Percentiles rank a stretch among this genome's conserved stretches.
Conservation (phyloP, 2,113 vertebrate genomes). For the Aspiorhynchus laticeps region DNA sequence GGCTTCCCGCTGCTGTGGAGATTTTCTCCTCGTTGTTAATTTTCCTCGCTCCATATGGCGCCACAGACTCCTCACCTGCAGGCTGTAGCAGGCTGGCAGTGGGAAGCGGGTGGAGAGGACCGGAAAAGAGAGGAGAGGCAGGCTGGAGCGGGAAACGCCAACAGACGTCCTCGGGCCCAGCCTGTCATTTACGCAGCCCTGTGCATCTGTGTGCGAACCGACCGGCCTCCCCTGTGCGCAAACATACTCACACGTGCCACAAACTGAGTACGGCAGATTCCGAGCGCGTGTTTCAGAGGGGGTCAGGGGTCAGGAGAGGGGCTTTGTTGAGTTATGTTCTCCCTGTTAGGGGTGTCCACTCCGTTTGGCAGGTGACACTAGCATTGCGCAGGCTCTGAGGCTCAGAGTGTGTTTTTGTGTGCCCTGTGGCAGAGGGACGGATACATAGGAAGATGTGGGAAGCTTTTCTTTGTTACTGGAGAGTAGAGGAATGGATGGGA, state of each 20-base stretch:
- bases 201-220: constrained; percentile 90
- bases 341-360: constrained; percentile 27
- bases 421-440: constrained; percentile 49
- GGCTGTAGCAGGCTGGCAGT: constrained; percentile 94
- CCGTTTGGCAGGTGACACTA: constrained; percentile 39
- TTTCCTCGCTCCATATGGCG: constrained; percentile 99
- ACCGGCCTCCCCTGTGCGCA: constrained; percentile 28
- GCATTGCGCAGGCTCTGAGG: not conserved
- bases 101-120: constrained; percentile 55
- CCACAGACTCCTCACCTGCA: constrained; percentile 99
- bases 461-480: constrained; percentile 70
- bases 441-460: constrained; percentile 51
- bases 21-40: constrained; percentile 99
- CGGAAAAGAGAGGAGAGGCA: constrained; percentile 53
- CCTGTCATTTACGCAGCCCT: constrained; percentile 95
- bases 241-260: constrained; percentile 23
- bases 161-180: constrained; percentile 95
- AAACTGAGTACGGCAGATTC: constrained; percentile 35
- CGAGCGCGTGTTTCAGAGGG: not conserved
- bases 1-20: constrained; percentile 93
- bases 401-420: constrained; percentile 45
- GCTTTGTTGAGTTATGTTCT: constrained; percentile 29
- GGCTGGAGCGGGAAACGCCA: constrained; percentile 78
- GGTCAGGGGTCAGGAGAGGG: not conserved
- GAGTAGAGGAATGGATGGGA: constrained; percentile 83